Evolutionary conservation across 2,888 invertebrate species (phyloP).

Genomic region (Chouioia cunea): DNA sequence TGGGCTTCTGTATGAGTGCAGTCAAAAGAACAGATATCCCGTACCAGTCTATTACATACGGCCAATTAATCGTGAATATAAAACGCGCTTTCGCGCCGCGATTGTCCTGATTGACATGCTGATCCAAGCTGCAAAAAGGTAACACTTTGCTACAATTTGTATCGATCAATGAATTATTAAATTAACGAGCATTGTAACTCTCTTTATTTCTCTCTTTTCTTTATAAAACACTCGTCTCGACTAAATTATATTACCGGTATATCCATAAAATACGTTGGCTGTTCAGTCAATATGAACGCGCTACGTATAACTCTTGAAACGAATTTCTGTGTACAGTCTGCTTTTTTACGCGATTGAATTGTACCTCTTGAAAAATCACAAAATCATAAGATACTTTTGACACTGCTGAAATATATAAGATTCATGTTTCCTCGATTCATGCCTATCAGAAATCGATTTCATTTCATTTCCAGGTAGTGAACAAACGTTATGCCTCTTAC

Average conservation of each 20-base stretch:
- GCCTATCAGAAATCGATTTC: too few species aligned
- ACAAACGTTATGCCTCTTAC: too few species aligned
- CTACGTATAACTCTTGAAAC: conserved; percentile 23
- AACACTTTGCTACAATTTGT: conserved; percentile 30
- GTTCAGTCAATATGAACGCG: conserved; percentile 9
- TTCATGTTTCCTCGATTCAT: too few species aligned
- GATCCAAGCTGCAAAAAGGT: conserved; percentile 35
- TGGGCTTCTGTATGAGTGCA: conserved; percentile 62
- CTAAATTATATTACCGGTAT: conserved; percentile 27
- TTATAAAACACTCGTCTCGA: not conserved
- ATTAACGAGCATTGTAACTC: conserved; percentile 23
- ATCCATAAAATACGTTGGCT: conserved; percentile 8
- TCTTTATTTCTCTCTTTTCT: conserved; percentile 3
- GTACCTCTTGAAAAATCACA: too few species aligned
- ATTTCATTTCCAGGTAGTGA: too few species aligned
- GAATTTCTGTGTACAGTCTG: too few species aligned
- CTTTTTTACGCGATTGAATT: too few species aligned
- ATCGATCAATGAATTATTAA: conserved; percentile 33
- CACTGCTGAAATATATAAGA: too few species aligned
- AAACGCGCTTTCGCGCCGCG: conserved; percentile 61
- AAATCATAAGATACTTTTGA: too few species aligned
- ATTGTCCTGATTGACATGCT: conserved; percentile 43
- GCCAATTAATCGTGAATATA: conserved; percentile 68
- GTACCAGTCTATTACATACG: conserved; percentile 63
- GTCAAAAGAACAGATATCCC: conserved; percentile 49